Conservation (phyloP, 1,140 invertebrate species). For the Bombus affinis region DNA sequence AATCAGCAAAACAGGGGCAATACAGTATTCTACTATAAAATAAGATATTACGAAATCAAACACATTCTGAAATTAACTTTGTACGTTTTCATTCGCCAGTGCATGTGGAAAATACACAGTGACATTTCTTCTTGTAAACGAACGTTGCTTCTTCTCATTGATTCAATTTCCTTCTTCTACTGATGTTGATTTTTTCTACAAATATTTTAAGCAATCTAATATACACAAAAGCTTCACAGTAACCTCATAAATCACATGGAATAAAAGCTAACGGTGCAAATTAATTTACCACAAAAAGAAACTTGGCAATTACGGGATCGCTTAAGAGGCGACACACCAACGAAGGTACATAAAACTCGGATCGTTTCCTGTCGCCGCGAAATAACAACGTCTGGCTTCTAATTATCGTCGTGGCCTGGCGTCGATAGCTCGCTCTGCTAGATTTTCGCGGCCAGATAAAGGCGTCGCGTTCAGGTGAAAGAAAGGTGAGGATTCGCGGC, state of each 20-base stretch:
- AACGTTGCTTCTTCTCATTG: no score
- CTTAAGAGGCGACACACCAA: neutral
- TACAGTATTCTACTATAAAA: no score
- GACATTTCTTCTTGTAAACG: no score
- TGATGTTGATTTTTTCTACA: no score
- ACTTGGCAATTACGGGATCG: neutral
- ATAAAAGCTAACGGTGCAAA: neutral
- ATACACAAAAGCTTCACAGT: neutral
- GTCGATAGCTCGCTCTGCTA: conserved; percentile 41
- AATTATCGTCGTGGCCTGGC: conserved; percentile 58
- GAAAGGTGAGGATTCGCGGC: conserved; percentile 60
- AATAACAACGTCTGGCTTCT: conserved; percentile 33
- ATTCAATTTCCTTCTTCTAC: no score
- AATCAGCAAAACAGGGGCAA: no score
- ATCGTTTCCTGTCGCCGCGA: conserved; percentile 14
- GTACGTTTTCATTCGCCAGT: no score
- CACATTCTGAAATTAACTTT: no score
- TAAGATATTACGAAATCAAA: no score
- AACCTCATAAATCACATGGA: neutral
- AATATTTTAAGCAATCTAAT: no score
- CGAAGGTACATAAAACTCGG: neutral
- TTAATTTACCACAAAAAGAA: neutral
- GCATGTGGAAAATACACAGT: no score
- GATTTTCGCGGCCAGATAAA: conserved; percentile 63
- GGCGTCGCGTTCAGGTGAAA: conserved; percentile 33